Base-by-base conservation (phyloP, 2,888 invertebrate species). In the Melanargia galathea region DNA sequence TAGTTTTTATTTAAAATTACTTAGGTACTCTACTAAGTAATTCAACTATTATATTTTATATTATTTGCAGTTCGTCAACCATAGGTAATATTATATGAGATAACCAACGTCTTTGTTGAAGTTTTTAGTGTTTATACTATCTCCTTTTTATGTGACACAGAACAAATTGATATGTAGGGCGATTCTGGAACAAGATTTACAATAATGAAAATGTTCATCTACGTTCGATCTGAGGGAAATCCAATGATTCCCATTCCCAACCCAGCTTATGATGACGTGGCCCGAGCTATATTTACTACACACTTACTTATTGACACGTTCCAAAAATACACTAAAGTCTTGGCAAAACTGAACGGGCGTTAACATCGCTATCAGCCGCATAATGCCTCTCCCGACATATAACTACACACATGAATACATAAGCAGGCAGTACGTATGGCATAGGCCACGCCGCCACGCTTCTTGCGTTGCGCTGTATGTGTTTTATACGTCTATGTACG, bases 271-370 rank as follows among this genome's bases (percentile, higher is more conserved):
- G 78, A 82, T 90, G 90, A 90, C 88, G 88, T 86, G 86, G 84
- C 84, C 35, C 1, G 81, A 70, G 78, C 90, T 90, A 90, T 86
- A 88, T 87, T 87, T 90, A 90, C 86, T 81, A 81, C 84, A 86
- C 87, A 89, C 90, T 90, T 88, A 90, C 85, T 89, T 91, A 90
- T 91, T 90, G 91, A 90, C 90, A 89, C 86, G 90, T 84, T 89
- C 90, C 89, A 86, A 90, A 90, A 91, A 91, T 90, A 90, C 81
- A 82, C 80, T 77, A 70, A 77, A 81, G 75, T 86, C 89, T 90
- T 90, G 90, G 90, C 90, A 89, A 90, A 90, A 88, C 90, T 81
- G 86, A 86, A 89, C 88, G 90, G 90, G 84, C 90, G 86, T 90
- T 91, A 90, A 90, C 90, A 90, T 83, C 82, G 86, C 85, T 87